Evolutionary conservation across 2,113 vertebrate genomes (phyloP).

Genomic region (Odobenus rosmarus): DNA sequence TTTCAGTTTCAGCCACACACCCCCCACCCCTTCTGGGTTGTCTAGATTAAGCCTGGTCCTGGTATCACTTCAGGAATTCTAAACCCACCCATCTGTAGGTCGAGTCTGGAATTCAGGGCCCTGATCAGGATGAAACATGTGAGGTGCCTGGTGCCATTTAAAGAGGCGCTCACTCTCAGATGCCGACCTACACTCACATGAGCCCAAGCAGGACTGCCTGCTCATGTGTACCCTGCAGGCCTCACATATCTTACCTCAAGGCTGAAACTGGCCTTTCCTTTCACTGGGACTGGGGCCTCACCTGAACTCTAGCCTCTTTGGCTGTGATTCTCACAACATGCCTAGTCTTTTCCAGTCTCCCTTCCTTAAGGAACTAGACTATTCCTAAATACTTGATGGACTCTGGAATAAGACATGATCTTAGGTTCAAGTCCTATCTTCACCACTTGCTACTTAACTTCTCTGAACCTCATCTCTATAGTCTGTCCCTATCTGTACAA

Average conservation of each 20-base stretch:
- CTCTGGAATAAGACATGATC: not conserved
- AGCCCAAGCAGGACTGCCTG: not conserved
- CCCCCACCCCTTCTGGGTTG: rapidly evolving
- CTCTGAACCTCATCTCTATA: not conserved
- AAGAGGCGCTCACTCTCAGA: not conserved
- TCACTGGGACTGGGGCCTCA: not conserved
- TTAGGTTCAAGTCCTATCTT: not conserved
- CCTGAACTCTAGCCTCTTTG: not conserved
- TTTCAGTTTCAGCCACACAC: not conserved
- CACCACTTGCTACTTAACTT: not conserved
- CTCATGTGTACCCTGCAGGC: not conserved
- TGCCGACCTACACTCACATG: not conserved
- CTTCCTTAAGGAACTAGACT: constrained; percentile 39
- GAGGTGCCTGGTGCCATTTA: not conserved
- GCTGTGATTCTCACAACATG: not conserved
- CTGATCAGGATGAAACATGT: not conserved
- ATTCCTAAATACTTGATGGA: not conserved
- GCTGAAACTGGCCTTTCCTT: not conserved
- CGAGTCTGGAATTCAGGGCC: not conserved
- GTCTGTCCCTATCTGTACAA: not conserved
- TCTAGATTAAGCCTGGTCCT: not conserved
- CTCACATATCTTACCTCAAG: not conserved
- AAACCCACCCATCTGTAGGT: not conserved
- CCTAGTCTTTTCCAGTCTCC: not conserved
- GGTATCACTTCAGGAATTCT: not conserved